Evolutionary conservation across 2,113 vertebrate species (phyloP).

Genomic region (Eupsittula cactorum): DNA sequence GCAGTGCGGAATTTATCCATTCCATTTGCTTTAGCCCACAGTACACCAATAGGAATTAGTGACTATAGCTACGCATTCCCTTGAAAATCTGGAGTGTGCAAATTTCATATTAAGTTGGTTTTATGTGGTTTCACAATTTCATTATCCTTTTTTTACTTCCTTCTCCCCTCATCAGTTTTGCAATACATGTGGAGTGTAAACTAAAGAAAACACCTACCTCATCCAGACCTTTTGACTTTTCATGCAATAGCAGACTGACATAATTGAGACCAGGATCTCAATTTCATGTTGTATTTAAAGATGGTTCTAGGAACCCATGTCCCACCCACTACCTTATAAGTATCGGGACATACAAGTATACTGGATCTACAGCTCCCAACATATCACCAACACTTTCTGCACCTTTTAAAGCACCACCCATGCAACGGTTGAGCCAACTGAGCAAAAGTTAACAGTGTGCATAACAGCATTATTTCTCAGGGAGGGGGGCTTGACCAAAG

Average conservation of each 20-base stretch:
- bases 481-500: neutral
- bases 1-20: neutral
- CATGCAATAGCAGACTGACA: neutral
- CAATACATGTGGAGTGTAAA: rapidly evolving
- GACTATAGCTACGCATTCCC: neutral
- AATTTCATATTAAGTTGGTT: neutral
- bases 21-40: neutral
- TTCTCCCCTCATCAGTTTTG: neutral
- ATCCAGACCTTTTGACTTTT: neutral
- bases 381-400: neutral
- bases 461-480: neutral
- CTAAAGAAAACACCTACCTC: neutral
- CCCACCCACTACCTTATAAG: neutral
- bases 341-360: neutral
- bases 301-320: neutral
- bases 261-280: neutral
- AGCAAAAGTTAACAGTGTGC: neutral
- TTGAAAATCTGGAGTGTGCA: neutral
- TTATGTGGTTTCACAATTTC: neutral
- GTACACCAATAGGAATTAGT: neutral
- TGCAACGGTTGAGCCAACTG: neutral
- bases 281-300: neutral
- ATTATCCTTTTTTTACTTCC: neutral
- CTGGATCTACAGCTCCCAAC: neutral
- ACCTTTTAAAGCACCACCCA: neutral